These are phyloP conservation scores for Drosophila antonietae DNA, from an alignment of 2,888 invertebrate species.

Conservation along the genomic window DNA sequence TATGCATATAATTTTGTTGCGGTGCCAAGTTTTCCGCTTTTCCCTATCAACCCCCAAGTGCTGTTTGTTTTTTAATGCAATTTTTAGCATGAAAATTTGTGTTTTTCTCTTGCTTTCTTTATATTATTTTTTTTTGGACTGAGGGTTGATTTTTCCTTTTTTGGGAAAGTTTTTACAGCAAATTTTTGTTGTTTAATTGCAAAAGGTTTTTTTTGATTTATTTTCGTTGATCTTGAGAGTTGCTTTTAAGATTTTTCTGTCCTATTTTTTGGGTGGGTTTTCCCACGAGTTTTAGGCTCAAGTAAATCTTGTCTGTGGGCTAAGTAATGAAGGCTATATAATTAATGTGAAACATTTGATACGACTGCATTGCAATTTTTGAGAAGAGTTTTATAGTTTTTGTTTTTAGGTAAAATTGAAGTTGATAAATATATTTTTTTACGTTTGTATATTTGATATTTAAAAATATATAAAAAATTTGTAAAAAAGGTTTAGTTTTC, in stretches of 20 bases:
- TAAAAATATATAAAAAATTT: background rate
- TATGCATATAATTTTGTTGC: conserved; percentile 59
- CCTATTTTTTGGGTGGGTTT: conserved; percentile 25
- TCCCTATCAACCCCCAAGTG: conserved; percentile 49
- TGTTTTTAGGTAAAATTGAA: background rate
- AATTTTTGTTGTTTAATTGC: conserved; percentile 23
- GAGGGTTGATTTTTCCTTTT: conserved; percentile 51
- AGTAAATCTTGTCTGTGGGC: conserved; percentile 25
- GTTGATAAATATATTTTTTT: no score
- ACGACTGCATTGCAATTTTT: background rate
- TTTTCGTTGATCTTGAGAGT: conserved; percentile 38
- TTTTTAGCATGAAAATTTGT: conserved; percentile 71
- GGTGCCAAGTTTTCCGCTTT: conserved; percentile 32
- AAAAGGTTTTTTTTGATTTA: conserved; percentile 53
- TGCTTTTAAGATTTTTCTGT: conserved; percentile 7
- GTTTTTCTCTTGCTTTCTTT: conserved; percentile 34
- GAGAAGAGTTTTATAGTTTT: background rate
- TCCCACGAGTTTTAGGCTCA: conserved; percentile 62
- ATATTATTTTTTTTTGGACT: background rate
- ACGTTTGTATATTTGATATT: background rate
- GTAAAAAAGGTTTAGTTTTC: background rate
- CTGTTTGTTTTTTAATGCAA: conserved; percentile 73
- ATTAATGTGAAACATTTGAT: background rate
- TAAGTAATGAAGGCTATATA: conserved; percentile 3
- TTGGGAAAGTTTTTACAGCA: conserved; percentile 44